phyloP scores from a whole-genome alignment of 2,797 vertebrate genomes.

The Carcharodon carcharias region DNA sequence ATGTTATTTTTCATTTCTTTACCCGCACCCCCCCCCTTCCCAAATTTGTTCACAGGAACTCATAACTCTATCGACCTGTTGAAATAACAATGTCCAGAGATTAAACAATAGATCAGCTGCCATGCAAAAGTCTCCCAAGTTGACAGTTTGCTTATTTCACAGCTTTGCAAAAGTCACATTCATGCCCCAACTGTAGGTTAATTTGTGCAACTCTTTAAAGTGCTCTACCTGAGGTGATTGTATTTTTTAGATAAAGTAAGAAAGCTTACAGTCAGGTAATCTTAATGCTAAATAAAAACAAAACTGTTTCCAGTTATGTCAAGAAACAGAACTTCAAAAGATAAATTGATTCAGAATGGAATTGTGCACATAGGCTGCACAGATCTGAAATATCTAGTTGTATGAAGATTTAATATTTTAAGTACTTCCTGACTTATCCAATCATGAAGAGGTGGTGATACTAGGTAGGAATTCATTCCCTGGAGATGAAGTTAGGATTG shows the following conservation, averaged over 20 bases:
- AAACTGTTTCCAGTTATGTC: neutral
- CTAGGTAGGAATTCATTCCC: neutral
- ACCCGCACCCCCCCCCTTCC: too few species aligned
- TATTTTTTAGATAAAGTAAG: neutral
- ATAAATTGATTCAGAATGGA: neutral
- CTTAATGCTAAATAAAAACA: too few species aligned
- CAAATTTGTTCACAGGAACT: neutral
- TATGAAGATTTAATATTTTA: neutral
- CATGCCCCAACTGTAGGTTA: too few species aligned
- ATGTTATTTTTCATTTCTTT: neutral
- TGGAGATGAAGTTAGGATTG: neutral
- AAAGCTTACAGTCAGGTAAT: neutral
- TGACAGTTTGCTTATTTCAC: neutral
- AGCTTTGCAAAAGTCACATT: neutral
- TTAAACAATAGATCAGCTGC: neutral
- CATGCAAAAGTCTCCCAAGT: neutral
- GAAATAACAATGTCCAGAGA: neutral
- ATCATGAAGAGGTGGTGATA: neutral
- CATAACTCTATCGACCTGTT: neutral
- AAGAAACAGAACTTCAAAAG: neutral
- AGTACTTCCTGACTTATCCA: neutral
- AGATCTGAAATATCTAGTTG: neutral
- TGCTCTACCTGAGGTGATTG: neutral
- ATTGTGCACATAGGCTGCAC: neutral
- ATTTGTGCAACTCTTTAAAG: neutral